These are phyloP conservation scores for Rhagologus leucostigma DNA, from an alignment of 2,113 vertebrate species.

Conservation along the genomic window DNA sequence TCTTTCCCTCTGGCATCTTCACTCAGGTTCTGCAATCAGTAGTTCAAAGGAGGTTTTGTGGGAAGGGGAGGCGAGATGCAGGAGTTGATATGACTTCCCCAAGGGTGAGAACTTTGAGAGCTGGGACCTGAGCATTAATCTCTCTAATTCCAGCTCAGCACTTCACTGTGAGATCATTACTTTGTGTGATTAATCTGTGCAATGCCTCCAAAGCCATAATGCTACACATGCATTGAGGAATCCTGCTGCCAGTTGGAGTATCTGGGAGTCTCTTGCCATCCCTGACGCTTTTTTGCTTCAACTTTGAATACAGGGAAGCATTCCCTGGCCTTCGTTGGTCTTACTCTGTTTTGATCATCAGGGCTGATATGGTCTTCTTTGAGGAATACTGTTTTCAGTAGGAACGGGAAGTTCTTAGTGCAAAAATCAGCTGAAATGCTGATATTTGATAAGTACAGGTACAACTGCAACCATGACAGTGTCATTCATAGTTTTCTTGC, in stretches of 20 bases:
- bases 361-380: not conserved
- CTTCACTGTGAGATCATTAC: not conserved
- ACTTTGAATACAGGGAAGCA: not conserved
- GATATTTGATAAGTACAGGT: not conserved
- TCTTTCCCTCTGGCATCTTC: constrained; percentile 6
- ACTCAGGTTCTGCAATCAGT: not conserved
- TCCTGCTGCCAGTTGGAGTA: not conserved
- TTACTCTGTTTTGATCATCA: not conserved
- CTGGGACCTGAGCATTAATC: not conserved
- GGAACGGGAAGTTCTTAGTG: not conserved
- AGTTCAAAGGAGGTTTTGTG: not conserved
- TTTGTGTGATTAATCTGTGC: not conserved
- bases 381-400: not conserved
- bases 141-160: not conserved
- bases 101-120: not conserved
- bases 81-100: not conserved
- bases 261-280: not conserved
- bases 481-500: not conserved
- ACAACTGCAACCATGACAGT: not conserved
- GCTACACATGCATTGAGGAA: not conserved
- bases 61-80: not conserved
- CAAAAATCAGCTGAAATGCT: not conserved
- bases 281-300: not conserved
- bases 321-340: not conserved
- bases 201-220: not conserved